Percentiles rank a stretch among this genome's conserved stretches.
These are phyloP conservation scores for Lordiphosa clarofinis DNA, from an alignment of 1,140 invertebrate genomes.

Conservation along the genomic window DNA sequence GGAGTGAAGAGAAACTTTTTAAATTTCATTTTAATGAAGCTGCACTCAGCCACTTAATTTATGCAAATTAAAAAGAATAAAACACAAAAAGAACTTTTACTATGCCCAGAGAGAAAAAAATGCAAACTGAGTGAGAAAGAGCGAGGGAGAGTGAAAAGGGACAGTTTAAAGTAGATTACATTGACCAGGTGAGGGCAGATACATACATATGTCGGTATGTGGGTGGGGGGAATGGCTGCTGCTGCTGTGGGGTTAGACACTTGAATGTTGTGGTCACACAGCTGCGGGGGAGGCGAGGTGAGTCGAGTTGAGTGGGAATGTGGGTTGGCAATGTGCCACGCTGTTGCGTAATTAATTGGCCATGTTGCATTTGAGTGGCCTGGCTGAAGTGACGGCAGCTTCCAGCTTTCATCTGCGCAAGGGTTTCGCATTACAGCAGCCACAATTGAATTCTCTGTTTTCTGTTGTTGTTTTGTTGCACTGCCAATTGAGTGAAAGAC, in stretches of 20 bases:
- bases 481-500: constrained; percentile 24
- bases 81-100: constrained; percentile 34
- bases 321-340: constrained; percentile 30
- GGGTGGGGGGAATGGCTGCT: background rate
- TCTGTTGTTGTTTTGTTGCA: constrained; percentile 24
- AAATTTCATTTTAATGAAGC: too few species aligned
- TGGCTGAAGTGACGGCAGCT: constrained; percentile 30
- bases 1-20: too few species aligned
- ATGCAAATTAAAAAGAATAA: constrained; percentile 64
- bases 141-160: background rate
- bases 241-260: constrained; percentile 1
- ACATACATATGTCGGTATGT: background rate
- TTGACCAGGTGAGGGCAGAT: constrained; percentile 45
- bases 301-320: background rate
- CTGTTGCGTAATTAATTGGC: constrained; percentile 75
- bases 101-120: background rate
- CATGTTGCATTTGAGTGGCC: constrained; percentile 72
- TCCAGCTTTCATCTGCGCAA: constrained; percentile 10
- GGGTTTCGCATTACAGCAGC: constrained; percentile 58
- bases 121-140: background rate
- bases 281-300: background rate
- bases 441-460: constrained; percentile 62
- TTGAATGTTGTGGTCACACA: too few species aligned
- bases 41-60: constrained; percentile 39
- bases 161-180: constrained; percentile 37